These are phyloP conservation scores for Axinella damicornis DNA, from an alignment of 37 sponge, comb jelly and placozoan species.

Conservation along the genomic window DNA sequence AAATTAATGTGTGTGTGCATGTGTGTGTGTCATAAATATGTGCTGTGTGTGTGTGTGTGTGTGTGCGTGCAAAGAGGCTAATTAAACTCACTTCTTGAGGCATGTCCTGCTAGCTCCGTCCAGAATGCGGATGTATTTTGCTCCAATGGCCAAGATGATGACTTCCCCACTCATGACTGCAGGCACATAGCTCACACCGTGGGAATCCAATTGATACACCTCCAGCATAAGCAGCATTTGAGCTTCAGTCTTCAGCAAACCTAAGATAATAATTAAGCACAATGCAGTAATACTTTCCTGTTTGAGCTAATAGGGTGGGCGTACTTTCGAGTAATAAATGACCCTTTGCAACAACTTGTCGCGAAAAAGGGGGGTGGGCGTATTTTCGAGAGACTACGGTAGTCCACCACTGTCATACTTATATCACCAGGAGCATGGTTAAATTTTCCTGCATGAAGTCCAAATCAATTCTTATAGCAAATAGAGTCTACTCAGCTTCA, in stretches of 20 bases:
- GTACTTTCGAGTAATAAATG: no score
- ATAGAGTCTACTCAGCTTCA: no score
- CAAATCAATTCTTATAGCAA: no score
- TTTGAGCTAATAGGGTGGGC: no score
- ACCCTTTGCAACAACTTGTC: no score
- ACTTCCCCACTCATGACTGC: conserved; percentile 3
- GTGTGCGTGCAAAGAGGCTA: background rate
- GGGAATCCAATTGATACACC: conserved; percentile 35
- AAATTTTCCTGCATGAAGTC: no score
- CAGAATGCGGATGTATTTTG: conserved; percentile 25
- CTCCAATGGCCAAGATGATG: conserved; percentile 50
- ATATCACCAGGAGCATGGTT: no score
- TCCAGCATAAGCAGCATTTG: conserved; percentile 11
- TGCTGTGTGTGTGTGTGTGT: background rate
- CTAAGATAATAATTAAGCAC: background rate
- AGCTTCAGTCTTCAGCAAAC: conserved; percentile 22
- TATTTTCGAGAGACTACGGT: no score
- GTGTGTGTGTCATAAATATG: background rate
- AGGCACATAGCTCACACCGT: conserved; percentile 33
- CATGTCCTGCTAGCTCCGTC: conserved; percentile 2
- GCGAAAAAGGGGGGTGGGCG: no score
- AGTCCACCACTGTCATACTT: no score
- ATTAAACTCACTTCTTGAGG: conserved; percentile 14
- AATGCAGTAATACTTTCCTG: no score
- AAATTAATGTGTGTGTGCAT: background rate